These are phyloP conservation scores for Grallaria varia DNA, from an alignment of 2,113 vertebrate genomes.

Conservation along the genomic window DNA sequence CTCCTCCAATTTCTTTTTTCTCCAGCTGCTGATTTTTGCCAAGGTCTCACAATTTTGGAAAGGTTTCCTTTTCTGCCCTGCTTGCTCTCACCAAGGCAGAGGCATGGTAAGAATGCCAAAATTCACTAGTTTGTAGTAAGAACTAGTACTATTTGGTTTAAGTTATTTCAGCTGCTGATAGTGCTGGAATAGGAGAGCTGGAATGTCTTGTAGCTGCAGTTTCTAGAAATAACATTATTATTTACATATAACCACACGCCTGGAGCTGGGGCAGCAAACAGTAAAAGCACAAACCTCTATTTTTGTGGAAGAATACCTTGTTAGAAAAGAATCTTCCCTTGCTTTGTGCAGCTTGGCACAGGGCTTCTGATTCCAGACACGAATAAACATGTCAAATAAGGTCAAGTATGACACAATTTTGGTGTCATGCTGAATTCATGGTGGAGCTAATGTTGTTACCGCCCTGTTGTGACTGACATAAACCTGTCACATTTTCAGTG, in stretches of 20 bases:
- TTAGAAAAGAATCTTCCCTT: not conserved
- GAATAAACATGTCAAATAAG: slow-evolving; percentile 10
- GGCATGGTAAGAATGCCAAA: not conserved
- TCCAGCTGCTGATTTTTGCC: not conserved
- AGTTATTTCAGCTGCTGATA: not conserved
- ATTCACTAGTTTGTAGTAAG: not conserved
- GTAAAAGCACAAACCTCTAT: not conserved
- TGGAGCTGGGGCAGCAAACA: not conserved
- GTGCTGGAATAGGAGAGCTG: not conserved
- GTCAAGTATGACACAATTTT: slow-evolving; percentile 34
- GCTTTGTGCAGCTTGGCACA: not conserved
- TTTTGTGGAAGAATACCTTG: not conserved
- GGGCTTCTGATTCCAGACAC: not conserved
- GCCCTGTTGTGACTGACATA: slow-evolving; percentile 37
- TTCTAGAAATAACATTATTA: not conserved
- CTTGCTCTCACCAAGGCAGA: not conserved
- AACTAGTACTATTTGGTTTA: not conserved
- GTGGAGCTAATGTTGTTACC: slow-evolving; percentile 33
- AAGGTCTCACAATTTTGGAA: not conserved
- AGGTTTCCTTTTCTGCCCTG: not conserved
- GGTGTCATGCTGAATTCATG: not conserved
- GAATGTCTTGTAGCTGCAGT: not conserved
- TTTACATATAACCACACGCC: not conserved
- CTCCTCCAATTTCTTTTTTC: not conserved
- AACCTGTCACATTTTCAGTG: slow-evolving; percentile 14